Evolutionary conservation across 53 echinoderm and acorn worm genomes (phyloP), one percentile per base, ranked within the genome.

Genomic region (Paracentrotus lividus): DNA sequence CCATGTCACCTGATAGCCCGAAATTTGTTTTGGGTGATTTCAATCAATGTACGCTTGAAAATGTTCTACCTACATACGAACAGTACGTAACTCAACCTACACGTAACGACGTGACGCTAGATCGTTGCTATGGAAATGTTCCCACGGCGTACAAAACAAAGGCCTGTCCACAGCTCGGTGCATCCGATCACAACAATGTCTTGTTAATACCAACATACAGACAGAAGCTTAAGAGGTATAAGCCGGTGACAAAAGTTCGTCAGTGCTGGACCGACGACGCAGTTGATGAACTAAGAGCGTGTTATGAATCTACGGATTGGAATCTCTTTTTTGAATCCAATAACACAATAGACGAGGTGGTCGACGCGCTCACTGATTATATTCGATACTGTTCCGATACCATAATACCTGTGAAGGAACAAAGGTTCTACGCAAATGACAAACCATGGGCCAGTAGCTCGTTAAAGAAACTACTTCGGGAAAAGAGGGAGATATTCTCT

Each of bases 91-190:
- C n/a, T n/a, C n/a, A n/a, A n/a, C n/a, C n/a, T n/a, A n/a, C n/a
- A n/a, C n/a, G n/a, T n/a, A n/a, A n/a, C n/a, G n/a, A n/a, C n/a
- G n/a, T n/a, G n/a, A n/a, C n/a, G n/a, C 26, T 89, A 61, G 90
- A 89, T 90, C 90, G 65, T 90, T 90, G 90, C 61, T 90, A 88
- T 88, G 88, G 88, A 55, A 88, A 88, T 88, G 88, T 88, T 38
- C 55, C 56, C 40, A 59, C 21, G 88, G 57, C 55, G 57, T 88
- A 88, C 88, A 88, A 88, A 20, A 88, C 88, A 88, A 88, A 88
- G 29, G 60, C 40, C 2, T 59, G 55, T 56, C 88, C 88, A 59
- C 88, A 88, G 60, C 60, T 88, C n/a, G 88, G 88, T 38, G 60
- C 55, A 34, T 55, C 88, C 29, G 58, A 88, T 88, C 58, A 88